These are phyloP conservation scores for Synanthedon andrenaeformis DNA, from an alignment of 2,888 invertebrate species.

Conservation along the genomic window DNA sequence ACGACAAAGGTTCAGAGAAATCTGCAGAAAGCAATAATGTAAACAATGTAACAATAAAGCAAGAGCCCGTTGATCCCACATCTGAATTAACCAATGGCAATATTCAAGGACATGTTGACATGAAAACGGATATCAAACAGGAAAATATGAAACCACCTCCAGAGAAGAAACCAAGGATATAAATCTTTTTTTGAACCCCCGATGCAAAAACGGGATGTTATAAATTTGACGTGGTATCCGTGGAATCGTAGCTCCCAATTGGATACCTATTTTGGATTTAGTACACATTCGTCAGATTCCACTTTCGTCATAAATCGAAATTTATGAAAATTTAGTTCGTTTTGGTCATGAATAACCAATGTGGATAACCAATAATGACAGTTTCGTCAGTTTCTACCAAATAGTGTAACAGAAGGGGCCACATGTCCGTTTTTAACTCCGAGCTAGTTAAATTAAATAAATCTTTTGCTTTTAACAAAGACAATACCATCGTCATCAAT, in stretches of 20 bases:
- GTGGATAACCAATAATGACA: too few relatives aligned
- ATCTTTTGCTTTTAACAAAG: too few relatives aligned
- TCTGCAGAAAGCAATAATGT: conserved; percentile 38
- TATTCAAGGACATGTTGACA: conserved; percentile 59
- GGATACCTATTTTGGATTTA: not conserved
- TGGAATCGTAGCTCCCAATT: not conserved
- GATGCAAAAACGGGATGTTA: not conserved
- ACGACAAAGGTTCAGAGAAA: conserved; percentile 48
- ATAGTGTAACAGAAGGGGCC: too few relatives aligned
- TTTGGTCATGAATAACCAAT: too few relatives aligned
- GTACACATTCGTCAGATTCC: too few relatives aligned
- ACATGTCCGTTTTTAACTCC: too few relatives aligned
- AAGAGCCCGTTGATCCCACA: conserved; percentile 60
- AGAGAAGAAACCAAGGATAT: conserved; percentile 81
- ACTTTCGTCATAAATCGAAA: too few relatives aligned
- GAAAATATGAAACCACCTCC: conserved; percentile 90
- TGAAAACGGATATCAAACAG: conserved; percentile 76
- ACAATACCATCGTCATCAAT: too few relatives aligned
- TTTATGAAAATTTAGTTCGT: too few relatives aligned
- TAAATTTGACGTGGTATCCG: too few relatives aligned
- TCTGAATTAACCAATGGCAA: conserved; percentile 57
- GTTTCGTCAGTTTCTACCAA: too few relatives aligned
- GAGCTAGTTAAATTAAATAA: too few relatives aligned
- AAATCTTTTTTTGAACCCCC: conserved; percentile 10
- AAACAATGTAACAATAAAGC: conserved; percentile 57